Conservation (phyloP, 1,140 invertebrate genomes). For the Microplitis demolitor region DNA sequence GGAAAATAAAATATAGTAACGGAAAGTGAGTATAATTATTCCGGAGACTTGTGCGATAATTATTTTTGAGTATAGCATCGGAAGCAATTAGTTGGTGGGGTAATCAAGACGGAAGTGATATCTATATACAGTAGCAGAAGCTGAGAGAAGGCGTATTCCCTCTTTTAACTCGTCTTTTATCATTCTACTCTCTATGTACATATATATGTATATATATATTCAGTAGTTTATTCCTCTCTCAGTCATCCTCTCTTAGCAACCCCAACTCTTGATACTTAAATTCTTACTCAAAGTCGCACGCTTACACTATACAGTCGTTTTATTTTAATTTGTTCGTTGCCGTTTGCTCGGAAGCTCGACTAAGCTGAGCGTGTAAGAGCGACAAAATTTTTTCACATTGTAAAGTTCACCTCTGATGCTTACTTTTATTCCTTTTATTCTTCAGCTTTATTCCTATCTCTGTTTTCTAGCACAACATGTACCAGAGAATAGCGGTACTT, state of each 20-base stretch:
- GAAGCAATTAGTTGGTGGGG: slow-evolving; percentile 19
- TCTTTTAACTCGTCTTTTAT: not conserved
- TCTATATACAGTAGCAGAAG: not conserved
- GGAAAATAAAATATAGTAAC: too few relatives aligned
- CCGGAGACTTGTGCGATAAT: not conserved
- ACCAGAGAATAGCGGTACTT: not conserved
- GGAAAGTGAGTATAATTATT: too few relatives aligned
- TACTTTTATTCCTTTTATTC: not conserved
- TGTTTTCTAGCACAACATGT: not conserved
- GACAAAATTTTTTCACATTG: slow-evolving; percentile 15
- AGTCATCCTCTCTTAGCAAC: too few relatives aligned
- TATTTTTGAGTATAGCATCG: not conserved
- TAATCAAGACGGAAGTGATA: slow-evolving; percentile 18
- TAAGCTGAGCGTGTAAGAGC: not conserved
- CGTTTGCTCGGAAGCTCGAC: too few relatives aligned
- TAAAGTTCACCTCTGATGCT: not conserved
- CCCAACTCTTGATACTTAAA: too few relatives aligned
- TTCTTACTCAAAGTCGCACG: too few relatives aligned
- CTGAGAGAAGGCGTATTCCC: not conserved
- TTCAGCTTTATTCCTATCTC: not conserved
- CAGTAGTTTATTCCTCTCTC: too few relatives aligned
- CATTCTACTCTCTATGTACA: not conserved
- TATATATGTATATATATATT: too few relatives aligned
- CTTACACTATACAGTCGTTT: too few relatives aligned
- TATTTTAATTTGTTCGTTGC: too few relatives aligned